Evolutionary conservation across 2,797 vertebrate species (phyloP).

Genomic region (Pipistrellus nathusii): DNA sequence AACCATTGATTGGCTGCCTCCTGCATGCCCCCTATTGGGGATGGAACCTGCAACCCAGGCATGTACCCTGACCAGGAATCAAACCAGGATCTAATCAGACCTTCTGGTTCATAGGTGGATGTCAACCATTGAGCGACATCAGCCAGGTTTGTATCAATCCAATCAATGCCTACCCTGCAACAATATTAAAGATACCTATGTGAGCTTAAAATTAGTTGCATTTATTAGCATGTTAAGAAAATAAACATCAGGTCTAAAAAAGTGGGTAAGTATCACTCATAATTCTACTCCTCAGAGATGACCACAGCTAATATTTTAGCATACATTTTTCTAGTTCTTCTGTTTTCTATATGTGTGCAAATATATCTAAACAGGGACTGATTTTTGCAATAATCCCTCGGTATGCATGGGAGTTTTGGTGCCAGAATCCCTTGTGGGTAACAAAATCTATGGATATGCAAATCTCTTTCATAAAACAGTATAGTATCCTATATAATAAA

Average conservation of each 20-base stretch:
- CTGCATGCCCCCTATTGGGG: no score
- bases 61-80: no score
- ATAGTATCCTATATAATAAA: no score
- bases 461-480: neutral
- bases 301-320: neutral
- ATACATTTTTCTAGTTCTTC: neutral
- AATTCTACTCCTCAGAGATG: neutral
- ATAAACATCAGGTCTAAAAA: neutral
- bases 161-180: neutral
- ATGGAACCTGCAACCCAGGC: no score
- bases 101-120: no score
- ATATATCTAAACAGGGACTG: neutral
- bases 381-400: neutral
- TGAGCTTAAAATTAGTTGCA: neutral
- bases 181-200: neutral
- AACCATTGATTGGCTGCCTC: no score
- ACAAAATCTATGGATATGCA: neutral
- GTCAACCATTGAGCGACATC: no score
- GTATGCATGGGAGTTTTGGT: neutral
- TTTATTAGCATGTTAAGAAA: neutral
- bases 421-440: neutral
- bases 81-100: no score
- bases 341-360: neutral
- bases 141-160: neutral
- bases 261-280: neutral